phyloP scores from a whole-genome alignment of 2,797 vertebrate genomes.

The Amazonetta brasiliensis region DNA sequence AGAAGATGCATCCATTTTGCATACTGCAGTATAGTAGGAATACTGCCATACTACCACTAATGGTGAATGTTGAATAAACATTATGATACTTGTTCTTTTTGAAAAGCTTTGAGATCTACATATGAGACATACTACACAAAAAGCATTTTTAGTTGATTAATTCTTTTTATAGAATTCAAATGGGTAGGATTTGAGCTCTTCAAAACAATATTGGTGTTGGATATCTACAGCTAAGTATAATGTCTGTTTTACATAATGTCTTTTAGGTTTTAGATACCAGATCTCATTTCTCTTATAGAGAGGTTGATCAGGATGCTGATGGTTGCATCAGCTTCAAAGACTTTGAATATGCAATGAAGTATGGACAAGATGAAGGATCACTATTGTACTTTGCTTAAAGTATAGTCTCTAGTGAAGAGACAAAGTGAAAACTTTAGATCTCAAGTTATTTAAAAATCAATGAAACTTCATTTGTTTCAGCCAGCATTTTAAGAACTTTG shows the following conservation, averaged over 20 bases:
- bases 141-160: not conserved
- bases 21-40: not conserved
- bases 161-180: not conserved
- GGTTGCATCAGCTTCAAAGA: constrained; percentile 85
- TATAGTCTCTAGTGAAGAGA: constrained; percentile 50
- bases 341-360: constrained; percentile 81
- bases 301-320: constrained; percentile 83
- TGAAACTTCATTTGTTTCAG: constrained; percentile 62
- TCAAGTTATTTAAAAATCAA: constrained; percentile 61
- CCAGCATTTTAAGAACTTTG: constrained; percentile 54
- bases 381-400: constrained; percentile 23
- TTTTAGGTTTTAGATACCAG: constrained; percentile 21
- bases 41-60: not conserved
- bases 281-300: constrained; percentile 73
- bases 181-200: not conserved
- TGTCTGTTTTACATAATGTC: constrained; percentile 35
- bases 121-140: not conserved
- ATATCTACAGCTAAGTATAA: not conserved
- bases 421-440: constrained; percentile 44
- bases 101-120: not conserved
- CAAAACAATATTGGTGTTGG: not conserved
- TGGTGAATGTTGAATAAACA: not conserved
- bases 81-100: not conserved
- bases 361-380: constrained; percentile 70
- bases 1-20: not conserved